Base-by-base conservation (phyloP, 2,113 vertebrate genomes). In the Macheiramphus alcinus region DNA sequence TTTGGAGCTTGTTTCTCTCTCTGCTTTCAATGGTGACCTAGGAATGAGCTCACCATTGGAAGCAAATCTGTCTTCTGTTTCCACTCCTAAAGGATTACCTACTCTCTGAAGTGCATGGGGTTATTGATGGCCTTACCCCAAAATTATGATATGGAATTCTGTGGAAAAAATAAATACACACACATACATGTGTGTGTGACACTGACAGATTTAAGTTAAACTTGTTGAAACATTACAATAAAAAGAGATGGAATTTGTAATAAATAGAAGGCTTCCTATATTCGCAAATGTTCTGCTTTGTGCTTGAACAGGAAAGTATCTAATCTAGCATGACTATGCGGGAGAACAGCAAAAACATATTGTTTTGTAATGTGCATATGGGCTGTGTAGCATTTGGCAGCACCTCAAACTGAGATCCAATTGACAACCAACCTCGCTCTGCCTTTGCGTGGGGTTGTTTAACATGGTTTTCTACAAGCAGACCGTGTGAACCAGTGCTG, bases 1-100 rank as follows among this genome's bases (percentile, higher is more conserved):
- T 98, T 98, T 98, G 98, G 98, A 98, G 62, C 71, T 65, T 14
- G 4, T 78, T 94, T 96, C 97, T 94, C 80, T 97, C 95, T 96
- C 85, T 93, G 97, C 93, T 98, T 97, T 98, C 96, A 97, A 12
- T 98, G 94, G 97, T 98, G 98, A 98, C 97, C 97, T 97, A 98
- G 90, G 92, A 98, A 98, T 98, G 98, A 98, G 98, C 97, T 98
- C 98, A 98, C 96, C 91, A 96, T 98, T 98, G 98, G 98, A 98
- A 98, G 93, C 94, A 94, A 97, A 97, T 97, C 96, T 95, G 94
- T 98, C 98, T 98, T 98, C 98, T 98, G 98, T 97, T 98, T 98
- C 97, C 97, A 98, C 98, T 98, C 97, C 97, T 98, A 97, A 98
- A 97, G 97, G 97, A 98, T 98, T 98, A 98, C 97, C 98, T 98